These are phyloP conservation scores for Hippocampus mohnikei DNA, from an alignment of 2,113 vertebrate genomes.

Conservation along the genomic window DNA sequence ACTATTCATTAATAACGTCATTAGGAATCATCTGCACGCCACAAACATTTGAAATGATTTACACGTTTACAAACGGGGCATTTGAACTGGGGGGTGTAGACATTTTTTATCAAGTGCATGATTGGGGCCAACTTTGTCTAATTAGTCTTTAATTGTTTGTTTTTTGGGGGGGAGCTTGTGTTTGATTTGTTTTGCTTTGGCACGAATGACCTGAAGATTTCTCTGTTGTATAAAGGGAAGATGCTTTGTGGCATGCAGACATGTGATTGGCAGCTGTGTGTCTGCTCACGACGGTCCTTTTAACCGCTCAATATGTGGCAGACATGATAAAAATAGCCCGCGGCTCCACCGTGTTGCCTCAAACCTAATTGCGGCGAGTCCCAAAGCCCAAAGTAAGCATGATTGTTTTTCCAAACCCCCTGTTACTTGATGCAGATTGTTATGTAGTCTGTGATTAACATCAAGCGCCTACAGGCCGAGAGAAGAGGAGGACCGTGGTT, in stretches of 20 bases:
- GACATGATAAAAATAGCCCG: conserved; percentile 59
- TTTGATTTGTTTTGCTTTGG: not conserved
- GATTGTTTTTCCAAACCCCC: conserved; percentile 4
- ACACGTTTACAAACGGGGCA: not conserved
- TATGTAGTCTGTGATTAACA: conserved; percentile 25
- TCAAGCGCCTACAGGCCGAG: conserved; percentile 15
- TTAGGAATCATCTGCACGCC: too few species aligned
- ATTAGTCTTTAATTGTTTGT: not conserved
- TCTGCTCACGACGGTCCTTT: conserved; percentile 33
- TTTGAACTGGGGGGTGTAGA: not conserved
- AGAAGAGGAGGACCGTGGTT: conserved; percentile 22
- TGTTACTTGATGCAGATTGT: conserved; percentile 16
- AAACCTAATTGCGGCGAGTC: conserved; percentile 6
- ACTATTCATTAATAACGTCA: too few species aligned
- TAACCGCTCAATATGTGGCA: conserved; percentile 55
- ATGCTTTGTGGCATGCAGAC: conserved; percentile 8
- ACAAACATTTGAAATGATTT: not conserved
- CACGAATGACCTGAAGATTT: conserved; percentile 1
- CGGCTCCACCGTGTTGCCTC: conserved; percentile 10
- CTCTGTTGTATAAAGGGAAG: conserved; percentile 32
- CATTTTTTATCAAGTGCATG: not conserved
- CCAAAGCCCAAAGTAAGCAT: not conserved
- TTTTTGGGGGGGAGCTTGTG: not conserved
- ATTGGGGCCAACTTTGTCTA: not conserved
- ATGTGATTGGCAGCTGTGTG: conserved; percentile 27